phyloP scores from a whole-genome alignment of 1,140 invertebrate genomes.

The Lepidotrigona ventralis region DNA sequence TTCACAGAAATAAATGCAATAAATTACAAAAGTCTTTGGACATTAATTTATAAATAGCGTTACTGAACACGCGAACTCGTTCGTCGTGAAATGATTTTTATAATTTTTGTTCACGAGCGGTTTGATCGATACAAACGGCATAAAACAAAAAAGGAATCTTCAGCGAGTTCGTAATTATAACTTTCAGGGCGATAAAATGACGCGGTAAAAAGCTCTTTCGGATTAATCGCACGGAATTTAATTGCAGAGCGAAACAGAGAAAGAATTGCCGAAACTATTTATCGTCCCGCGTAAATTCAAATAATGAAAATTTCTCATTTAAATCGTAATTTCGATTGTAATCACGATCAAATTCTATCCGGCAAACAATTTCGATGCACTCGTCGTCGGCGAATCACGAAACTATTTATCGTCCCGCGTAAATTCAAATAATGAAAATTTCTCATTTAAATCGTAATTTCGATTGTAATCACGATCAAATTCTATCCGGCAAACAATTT shows the following conservation, averaged over 20 bases:
- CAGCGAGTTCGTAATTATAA: background rate
- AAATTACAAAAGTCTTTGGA: background rate
- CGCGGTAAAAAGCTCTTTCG: background rate
- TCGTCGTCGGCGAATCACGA: background rate
- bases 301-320: background rate
- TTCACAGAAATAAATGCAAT: background rate
- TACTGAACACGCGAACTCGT: too few relatives aligned
- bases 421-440: background rate
- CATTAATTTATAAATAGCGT: too few relatives aligned
- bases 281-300: too few relatives aligned
- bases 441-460: conserved; percentile 3
- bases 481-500: conserved; percentile 6
- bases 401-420: background rate
- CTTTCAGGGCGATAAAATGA: background rate
- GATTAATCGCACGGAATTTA: background rate
- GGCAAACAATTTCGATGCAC: background rate
- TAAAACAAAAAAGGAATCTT: background rate
- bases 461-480: background rate
- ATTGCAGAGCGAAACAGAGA: background rate
- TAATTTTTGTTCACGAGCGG: too few relatives aligned
- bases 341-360: background rate
- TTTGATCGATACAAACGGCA: background rate
- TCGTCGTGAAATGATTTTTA: too few relatives aligned
- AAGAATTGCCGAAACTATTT: background rate
- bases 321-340: background rate